A percentile compares a stretch with the other conserved stretches of the same genome.
These are phyloP conservation scores for Agraylea sexmaculata DNA, from an alignment of 1,140 invertebrate genomes.

Conservation along the genomic window DNA sequence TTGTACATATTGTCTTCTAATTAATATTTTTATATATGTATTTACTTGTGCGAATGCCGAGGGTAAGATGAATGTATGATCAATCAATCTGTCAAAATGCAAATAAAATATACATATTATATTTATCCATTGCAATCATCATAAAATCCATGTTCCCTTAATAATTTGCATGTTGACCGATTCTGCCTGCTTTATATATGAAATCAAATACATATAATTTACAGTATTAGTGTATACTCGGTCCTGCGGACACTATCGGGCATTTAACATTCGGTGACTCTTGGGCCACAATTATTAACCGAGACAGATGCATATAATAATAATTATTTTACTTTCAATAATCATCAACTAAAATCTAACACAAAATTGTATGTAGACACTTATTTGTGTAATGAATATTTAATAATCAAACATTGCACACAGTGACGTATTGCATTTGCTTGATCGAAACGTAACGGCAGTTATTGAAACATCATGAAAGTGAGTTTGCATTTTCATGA, in stretches of 20 bases:
- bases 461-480: slow-evolving; percentile 15
- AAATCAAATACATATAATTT: neutral
- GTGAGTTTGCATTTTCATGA: too few relatives aligned
- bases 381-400: slow-evolving; percentile 39
- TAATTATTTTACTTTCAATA: slow-evolving; percentile 20
- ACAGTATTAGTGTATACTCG: neutral
- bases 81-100: slow-evolving; percentile 41
- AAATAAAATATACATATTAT: slow-evolving; percentile 24
- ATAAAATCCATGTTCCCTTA: neutral
- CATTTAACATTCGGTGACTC: too few relatives aligned
- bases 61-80: too few relatives aligned
- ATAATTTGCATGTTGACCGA: slow-evolving; percentile 6
- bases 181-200: slow-evolving; percentile 4
- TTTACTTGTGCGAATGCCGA: too few relatives aligned
- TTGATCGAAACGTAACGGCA: slow-evolving; percentile 35
- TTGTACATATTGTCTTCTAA: slow-evolving; percentile 36
- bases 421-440: slow-evolving; percentile 34
- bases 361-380: slow-evolving; percentile 28
- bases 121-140: neutral
- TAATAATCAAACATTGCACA: slow-evolving; percentile 39
- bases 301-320: slow-evolving; percentile 38
- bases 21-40: slow-evolving; percentile 41
- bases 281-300: too few relatives aligned
- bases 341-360: slow-evolving; percentile 8
- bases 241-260: slow-evolving; percentile 38